Evolutionary conservation across 2,888 invertebrate species (phyloP).

Genomic region (Stomorhina lunata): DNA sequence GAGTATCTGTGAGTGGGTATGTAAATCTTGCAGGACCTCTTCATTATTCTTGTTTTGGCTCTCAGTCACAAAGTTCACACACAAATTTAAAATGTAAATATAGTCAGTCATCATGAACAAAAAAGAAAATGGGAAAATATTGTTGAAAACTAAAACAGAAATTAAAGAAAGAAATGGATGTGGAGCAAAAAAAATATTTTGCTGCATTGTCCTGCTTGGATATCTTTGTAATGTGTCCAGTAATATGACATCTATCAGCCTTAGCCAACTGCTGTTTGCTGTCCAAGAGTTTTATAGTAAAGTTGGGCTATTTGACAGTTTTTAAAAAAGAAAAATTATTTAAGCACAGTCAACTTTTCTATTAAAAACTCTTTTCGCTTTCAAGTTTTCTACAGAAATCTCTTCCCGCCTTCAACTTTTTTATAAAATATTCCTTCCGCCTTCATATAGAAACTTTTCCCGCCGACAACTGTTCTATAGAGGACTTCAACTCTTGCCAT

Average conservation of each 20-base stretch:
- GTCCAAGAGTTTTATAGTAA: conserved; percentile 28
- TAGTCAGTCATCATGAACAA: conserved; percentile 6
- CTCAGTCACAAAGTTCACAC: conserved; percentile 54
- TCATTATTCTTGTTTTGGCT: conserved; percentile 44
- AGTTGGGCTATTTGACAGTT: neutral
- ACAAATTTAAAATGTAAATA: conserved; percentile 59
- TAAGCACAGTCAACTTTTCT: too few species aligned
- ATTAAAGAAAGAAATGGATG: conserved; percentile 13
- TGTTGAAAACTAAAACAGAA: conserved; percentile 34
- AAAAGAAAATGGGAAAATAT: neutral
- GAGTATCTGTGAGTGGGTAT: neutral
- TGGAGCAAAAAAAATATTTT: neutral
- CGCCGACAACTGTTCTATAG: too few species aligned
- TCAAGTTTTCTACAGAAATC: too few species aligned
- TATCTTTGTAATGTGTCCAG: conserved; percentile 60
- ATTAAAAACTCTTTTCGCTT: too few species aligned
- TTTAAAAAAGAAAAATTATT: neutral
- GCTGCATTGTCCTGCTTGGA: conserved; percentile 59
- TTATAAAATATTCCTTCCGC: too few species aligned
- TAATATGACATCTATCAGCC: conserved; percentile 62
- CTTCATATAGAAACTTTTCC: too few species aligned
- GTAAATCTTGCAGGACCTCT: conserved; percentile 18
- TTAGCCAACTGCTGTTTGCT: conserved; percentile 59
- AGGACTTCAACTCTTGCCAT: too few species aligned
- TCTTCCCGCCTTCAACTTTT: too few species aligned